Percentiles rank a stretch among this genome's conserved stretches.
Evolutionary conservation across 2,888 invertebrate species (phyloP).

Genomic region (Calameuta pallipes): DNA sequence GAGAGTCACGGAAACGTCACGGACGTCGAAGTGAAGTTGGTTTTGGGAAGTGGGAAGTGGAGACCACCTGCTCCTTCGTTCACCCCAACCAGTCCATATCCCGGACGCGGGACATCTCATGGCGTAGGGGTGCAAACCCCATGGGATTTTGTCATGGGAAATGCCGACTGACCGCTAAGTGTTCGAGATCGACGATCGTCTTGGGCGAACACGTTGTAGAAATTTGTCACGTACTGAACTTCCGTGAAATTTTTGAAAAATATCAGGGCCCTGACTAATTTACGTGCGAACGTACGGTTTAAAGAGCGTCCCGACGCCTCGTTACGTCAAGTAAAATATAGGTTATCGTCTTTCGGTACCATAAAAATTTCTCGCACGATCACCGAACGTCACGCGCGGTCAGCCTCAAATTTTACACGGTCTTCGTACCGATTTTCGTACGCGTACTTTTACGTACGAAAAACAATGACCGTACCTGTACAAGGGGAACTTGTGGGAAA

Average conservation of each 20-base stretch:
- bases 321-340: no score
- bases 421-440: no score
- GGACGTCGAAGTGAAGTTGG: conserved; percentile 6
- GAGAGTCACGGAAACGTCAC: conserved; percentile 22
- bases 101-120: conserved; percentile 5
- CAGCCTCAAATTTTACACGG: no score
- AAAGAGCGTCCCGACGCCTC: neutral
- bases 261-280: conserved; percentile 33
- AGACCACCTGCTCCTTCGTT: conserved; percentile 31
- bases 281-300: conserved; percentile 30
- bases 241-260: conserved; percentile 28
- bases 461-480: no score
- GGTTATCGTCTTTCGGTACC: no score
- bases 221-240: conserved; percentile 40
- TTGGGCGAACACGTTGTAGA: conserved; percentile 19
- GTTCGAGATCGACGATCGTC: conserved; percentile 14
- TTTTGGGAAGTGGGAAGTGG: conserved; percentile 17
- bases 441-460: no score
- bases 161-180: conserved; percentile 24
- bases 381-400: no score
- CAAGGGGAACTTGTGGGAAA: no score
- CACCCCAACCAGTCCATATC: conserved; percentile 13
- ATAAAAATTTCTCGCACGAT: no score
- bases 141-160: conserved; percentile 28
- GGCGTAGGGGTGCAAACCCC: neutral